phyloP scores from a whole-genome alignment of 2,888 invertebrate species.

The Noctua janthina region DNA sequence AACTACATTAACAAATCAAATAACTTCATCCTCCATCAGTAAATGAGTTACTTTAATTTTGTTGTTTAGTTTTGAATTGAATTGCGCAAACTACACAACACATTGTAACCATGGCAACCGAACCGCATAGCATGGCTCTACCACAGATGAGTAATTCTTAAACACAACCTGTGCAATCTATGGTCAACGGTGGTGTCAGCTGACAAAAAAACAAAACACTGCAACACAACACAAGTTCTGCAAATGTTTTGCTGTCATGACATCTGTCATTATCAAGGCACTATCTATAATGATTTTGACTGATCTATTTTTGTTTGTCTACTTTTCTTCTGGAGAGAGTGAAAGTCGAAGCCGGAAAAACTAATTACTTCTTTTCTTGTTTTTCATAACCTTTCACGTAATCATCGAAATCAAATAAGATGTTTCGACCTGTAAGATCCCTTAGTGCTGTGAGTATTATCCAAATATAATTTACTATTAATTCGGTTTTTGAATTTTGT shows the following conservation, averaged over 20 bases:
- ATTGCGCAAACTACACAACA: constrained; percentile 19
- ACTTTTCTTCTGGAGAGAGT: constrained; percentile 2
- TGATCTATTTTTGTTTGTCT: constrained; percentile 37
- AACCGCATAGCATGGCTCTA: too few relatives aligned
- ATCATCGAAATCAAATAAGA: constrained; percentile 21
- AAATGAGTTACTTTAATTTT: background rate
- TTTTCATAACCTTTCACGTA: background rate
- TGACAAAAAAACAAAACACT: background rate
- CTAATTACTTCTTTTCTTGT: background rate
- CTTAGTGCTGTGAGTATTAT: constrained; percentile 54
- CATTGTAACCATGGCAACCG: constrained; percentile 43
- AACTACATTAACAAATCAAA: background rate
- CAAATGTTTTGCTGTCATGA: background rate
- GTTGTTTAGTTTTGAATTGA: constrained; percentile 12
- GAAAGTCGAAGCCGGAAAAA: constrained; percentile 2
- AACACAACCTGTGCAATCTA: background rate
- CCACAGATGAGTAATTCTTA: background rate
- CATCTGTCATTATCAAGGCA: constrained; percentile 5
- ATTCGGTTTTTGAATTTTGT: constrained; percentile 1
- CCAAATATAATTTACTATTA: background rate
- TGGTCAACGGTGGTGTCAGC: background rate
- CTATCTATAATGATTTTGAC: background rate
- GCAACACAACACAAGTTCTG: background rate
- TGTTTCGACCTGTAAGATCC: constrained; percentile 61
- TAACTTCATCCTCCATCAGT: constrained; percentile 2